Evolutionary conservation across 2,888 invertebrate genomes (phyloP).

Genomic region (Thera britannica): DNA sequence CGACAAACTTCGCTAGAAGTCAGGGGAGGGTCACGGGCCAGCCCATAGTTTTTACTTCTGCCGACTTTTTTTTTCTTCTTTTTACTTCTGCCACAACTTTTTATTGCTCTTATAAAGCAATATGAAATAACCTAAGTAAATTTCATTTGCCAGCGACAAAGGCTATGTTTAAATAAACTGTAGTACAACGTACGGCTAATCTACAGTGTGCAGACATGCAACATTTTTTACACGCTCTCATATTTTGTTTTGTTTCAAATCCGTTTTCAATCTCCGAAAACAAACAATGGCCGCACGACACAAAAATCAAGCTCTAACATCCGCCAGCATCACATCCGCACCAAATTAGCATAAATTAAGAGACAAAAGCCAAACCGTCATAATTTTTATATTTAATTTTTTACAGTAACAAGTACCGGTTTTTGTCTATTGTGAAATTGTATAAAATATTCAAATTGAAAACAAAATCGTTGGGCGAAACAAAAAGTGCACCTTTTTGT

Average conservation of each 20-base stretch:
- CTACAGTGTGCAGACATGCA: not conserved
- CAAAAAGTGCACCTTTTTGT: constrained; percentile 75
- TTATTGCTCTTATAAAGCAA: too few relatives aligned
- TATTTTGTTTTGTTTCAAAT: constrained; percentile 26
- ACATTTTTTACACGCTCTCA: not conserved
- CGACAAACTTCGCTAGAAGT: too few relatives aligned
- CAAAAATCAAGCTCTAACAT: constrained; percentile 40
- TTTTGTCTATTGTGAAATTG: constrained; percentile 79
- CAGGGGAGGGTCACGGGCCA: too few relatives aligned
- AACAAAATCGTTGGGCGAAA: constrained; percentile 80
- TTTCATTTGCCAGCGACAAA: not conserved
- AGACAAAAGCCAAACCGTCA: constrained; percentile 77
- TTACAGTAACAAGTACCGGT: constrained; percentile 83
- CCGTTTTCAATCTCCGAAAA: constrained; percentile 27
- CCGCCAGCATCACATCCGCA: constrained; percentile 65
- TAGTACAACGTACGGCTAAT: not conserved
- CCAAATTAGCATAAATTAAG: constrained; percentile 76
- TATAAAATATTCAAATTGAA: constrained; percentile 82
- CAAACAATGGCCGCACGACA: constrained; percentile 47
- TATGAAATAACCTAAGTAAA: too few relatives aligned
- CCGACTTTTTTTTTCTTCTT: too few relatives aligned
- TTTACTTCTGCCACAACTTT: too few relatives aligned
- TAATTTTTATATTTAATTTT: constrained; percentile 84
- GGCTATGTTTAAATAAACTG: not conserved
- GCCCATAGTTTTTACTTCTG: too few relatives aligned